These are phyloP conservation scores for Scortum barcoo DNA, from an alignment of 2,113 vertebrate species.

Conservation along the genomic window DNA sequence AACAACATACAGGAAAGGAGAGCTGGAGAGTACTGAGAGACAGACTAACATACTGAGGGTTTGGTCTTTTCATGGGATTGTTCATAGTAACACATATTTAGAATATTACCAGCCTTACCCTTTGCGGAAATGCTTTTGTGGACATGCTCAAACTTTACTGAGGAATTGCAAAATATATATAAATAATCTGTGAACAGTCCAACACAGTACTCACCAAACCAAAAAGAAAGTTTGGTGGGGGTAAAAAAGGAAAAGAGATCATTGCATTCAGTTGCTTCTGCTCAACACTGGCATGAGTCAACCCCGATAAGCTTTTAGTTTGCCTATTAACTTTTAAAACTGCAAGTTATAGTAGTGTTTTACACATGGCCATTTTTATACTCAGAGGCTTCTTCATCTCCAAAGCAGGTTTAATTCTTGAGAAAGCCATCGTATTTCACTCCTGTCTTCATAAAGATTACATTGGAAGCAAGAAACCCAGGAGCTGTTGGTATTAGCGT, in stretches of 20 bases:
- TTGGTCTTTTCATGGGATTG: neutral
- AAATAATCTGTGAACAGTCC: neutral
- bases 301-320: conserved; percentile 45
- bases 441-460: conserved; percentile 75
- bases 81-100: neutral
- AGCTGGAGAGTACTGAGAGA: neutral
- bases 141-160: neutral
- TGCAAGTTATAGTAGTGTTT: conserved; percentile 50
- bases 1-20: neutral
- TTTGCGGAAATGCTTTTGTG: neutral
- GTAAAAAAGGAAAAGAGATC: neutral
- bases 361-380: conserved; percentile 59
- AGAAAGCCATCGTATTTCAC: conserved; percentile 63
- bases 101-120: neutral
- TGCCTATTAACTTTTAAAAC: conserved; percentile 65
- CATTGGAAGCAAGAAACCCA: conserved; percentile 65
- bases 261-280: conserved; percentile 12
- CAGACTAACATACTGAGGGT: neutral
- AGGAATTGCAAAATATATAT: neutral
- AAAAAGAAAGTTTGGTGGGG: neutral
- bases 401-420: conserved; percentile 76
- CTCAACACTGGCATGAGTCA: conserved; percentile 35
- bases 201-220: neutral
- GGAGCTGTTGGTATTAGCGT: conserved; percentile 75
- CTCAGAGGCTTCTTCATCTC: conserved; percentile 50